Evolutionary conservation across 2,113 vertebrate species (phyloP).

Genomic region (Lophius piscatorius): DNA sequence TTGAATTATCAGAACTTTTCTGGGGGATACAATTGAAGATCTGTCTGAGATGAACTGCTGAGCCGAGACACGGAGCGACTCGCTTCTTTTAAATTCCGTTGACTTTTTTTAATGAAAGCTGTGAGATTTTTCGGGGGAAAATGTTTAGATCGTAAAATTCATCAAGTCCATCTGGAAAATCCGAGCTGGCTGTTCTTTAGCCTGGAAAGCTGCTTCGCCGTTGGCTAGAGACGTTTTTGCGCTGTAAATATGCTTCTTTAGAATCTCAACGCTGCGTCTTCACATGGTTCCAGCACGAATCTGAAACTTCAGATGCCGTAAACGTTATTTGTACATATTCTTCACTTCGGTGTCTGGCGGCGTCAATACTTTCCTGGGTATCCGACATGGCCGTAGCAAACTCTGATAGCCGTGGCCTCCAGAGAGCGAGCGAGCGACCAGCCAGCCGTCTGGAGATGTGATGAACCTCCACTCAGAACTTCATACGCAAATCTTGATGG

Average conservation of each 20-base stretch:
- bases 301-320: constrained; percentile 26
- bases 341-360: constrained; percentile 49
- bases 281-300: constrained; percentile 28
- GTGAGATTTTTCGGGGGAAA: constrained; percentile 50
- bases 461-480: constrained; percentile 8
- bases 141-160: constrained; percentile 35
- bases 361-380: constrained; percentile 76
- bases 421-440: constrained; percentile 18
- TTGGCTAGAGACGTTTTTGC: constrained; percentile 35
- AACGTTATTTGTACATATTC: constrained; percentile 40
- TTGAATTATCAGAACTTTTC: no score
- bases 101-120: constrained; percentile 52
- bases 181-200: constrained; percentile 23
- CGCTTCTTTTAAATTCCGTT: constrained; percentile 19
- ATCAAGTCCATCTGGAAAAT: constrained; percentile 34
- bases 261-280: background rate
- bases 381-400: constrained; percentile 70
- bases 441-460: constrained; percentile 36
- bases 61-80: constrained; percentile 49
- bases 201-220: constrained; percentile 35
- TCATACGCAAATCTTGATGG: background rate
- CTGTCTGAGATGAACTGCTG: constrained; percentile 66
- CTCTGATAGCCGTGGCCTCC: constrained; percentile 74
- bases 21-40: constrained; percentile 55
- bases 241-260: constrained; percentile 41